Conservation (phyloP, 2,888 invertebrate species). For the Drosophila emarginata region DNA sequence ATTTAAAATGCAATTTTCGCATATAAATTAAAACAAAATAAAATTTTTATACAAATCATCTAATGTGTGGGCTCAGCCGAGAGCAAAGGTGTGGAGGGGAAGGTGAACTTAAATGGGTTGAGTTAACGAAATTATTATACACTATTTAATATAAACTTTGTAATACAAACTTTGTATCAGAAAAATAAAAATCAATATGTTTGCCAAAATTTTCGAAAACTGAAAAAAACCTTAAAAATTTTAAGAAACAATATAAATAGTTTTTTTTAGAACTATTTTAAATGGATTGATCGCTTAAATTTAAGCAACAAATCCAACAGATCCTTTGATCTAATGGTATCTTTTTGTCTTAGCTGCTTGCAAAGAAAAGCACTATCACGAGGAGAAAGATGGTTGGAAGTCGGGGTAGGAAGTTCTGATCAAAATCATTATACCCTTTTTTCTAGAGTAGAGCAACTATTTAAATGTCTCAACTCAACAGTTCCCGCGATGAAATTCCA, state of each 20-base stretch:
- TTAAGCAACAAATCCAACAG: too few relatives aligned
- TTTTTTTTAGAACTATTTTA: too few relatives aligned
- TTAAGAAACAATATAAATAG: too few relatives aligned
- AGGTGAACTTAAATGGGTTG: background rate
- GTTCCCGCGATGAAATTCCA: slow-evolving; percentile 42
- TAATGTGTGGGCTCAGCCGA: slow-evolving; percentile 54
- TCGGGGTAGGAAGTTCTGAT: too few relatives aligned
- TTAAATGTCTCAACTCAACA: slow-evolving; percentile 57
- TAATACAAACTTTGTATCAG: too few relatives aligned
- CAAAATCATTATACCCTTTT: background rate
- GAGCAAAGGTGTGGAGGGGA: background rate
- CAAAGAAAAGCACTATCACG: too few relatives aligned
- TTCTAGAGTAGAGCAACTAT: slow-evolving; percentile 55
- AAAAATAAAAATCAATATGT: background rate
- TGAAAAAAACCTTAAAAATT: too few relatives aligned
- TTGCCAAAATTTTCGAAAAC: too few relatives aligned
- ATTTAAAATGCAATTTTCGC: slow-evolving; percentile 72
- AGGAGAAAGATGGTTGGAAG: too few relatives aligned
- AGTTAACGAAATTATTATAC: background rate
- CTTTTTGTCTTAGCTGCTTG: too few relatives aligned
- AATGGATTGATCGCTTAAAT: too few relatives aligned
- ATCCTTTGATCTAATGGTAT: too few relatives aligned
- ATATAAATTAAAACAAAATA: slow-evolving; percentile 63
- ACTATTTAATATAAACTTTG: background rate
- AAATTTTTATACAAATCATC: slow-evolving; percentile 66